phyloP scores from a whole-genome alignment of 2,113 vertebrate species.

The Heliornis fulica region DNA sequence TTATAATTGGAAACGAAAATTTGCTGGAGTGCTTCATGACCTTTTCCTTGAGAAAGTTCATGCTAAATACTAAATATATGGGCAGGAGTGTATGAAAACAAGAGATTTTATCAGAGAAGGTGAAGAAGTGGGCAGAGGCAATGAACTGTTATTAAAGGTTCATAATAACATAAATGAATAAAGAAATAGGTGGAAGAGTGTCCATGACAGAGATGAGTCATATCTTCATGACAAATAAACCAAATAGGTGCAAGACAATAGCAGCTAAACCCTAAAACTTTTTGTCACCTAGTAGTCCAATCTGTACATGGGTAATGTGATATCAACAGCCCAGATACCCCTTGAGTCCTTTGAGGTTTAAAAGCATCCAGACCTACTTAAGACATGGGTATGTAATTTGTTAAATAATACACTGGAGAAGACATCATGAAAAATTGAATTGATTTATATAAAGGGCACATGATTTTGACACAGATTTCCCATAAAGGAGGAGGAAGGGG shows the following conservation, averaged over 20 bases:
- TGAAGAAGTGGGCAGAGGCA: neutral
- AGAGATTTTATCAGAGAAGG: neutral
- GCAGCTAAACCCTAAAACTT: neutral
- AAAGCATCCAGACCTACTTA: neutral
- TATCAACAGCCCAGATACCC: neutral
- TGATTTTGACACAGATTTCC: neutral
- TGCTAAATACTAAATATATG: neutral
- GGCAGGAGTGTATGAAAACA: neutral
- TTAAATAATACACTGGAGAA: neutral
- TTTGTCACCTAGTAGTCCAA: neutral
- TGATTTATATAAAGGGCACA: neutral
- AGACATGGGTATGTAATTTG: neutral
- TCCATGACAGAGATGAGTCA: neutral
- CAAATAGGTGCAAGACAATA: rapidly evolving
- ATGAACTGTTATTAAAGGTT: neutral
- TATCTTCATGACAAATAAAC: neutral
- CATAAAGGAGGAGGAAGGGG: neutral
- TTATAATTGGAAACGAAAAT: neutral
- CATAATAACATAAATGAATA: neutral
- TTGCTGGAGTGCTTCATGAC: neutral
- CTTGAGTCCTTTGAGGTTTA: neutral
- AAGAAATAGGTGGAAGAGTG: neutral
- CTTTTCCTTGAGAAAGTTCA: neutral
- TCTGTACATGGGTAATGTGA: neutral
- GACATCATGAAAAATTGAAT: neutral